Conservation (phyloP, 2,113 vertebrate genomes). For the Callithrix jacchus region DNA sequence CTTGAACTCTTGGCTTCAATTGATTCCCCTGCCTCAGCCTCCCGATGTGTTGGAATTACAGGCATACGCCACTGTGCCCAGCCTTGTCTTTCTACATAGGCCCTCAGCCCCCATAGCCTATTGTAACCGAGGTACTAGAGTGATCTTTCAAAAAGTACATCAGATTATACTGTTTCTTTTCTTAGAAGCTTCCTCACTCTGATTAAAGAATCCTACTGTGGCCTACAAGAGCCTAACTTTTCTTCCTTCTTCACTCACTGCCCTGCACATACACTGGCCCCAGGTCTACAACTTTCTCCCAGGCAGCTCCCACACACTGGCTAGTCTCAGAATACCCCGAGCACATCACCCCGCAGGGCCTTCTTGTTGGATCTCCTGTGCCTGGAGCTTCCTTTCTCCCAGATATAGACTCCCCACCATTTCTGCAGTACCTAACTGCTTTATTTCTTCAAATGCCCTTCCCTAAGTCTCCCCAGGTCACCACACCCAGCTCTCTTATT, state of each 20-base stretch:
- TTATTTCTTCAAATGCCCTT: neutral
- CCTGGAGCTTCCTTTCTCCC: neutral
- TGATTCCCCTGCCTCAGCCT: no score
- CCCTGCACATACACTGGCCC: neutral
- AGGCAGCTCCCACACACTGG: neutral
- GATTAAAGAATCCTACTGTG: neutral
- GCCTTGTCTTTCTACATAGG: neutral
- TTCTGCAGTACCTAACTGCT: neutral
- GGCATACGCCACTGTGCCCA: no score
- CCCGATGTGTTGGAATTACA: no score
- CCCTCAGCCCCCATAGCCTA: rapidly evolving
- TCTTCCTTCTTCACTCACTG: neutral
- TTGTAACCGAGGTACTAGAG: neutral
- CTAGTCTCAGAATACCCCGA: neutral
- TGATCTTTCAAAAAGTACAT: neutral
- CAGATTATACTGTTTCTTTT: neutral
- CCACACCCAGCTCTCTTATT: neutral
- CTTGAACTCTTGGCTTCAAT: no score
- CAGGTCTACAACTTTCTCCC: neutral
- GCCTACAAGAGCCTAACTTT: neutral
- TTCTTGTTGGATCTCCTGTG: neutral
- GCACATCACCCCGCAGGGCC: neutral
- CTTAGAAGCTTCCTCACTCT: neutral
- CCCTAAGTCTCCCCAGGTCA: neutral
- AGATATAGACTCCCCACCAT: neutral